Percentiles rank a stretch among this genome's conserved stretches.
phyloP scores from a whole-genome alignment of 2,888 invertebrate genomes.

The Epistrophe grossulariae region DNA sequence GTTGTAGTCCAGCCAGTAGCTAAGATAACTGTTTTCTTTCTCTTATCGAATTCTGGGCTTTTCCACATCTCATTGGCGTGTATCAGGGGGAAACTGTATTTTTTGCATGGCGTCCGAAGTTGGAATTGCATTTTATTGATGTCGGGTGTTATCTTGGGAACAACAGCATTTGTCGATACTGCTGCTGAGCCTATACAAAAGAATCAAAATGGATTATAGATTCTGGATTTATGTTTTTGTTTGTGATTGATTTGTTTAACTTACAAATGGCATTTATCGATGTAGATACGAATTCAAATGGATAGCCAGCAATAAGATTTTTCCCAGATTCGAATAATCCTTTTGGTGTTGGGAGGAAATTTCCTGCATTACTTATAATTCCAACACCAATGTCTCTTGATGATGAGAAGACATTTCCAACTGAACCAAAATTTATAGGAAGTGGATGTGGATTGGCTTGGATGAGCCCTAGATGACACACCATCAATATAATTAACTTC shows the following conservation, averaged over 20 bases:
- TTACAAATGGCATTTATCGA: slow-evolving; percentile 81
- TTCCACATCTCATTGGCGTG: slow-evolving; percentile 80
- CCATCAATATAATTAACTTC: background rate
- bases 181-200: slow-evolving; percentile 80
- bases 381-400: slow-evolving; percentile 77
- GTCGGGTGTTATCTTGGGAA: slow-evolving; percentile 80
- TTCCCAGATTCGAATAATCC: slow-evolving; percentile 80
- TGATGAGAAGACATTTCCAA: slow-evolving; percentile 78
- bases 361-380: slow-evolving; percentile 76
- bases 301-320: slow-evolving; percentile 82
- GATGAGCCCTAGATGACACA: background rate
- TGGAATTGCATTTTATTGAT: slow-evolving; percentile 81
- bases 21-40: slow-evolving; percentile 81
- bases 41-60: slow-evolving; percentile 80
- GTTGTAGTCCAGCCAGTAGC: slow-evolving; percentile 83
- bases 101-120: slow-evolving; percentile 79
- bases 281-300: slow-evolving; percentile 80
- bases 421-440: slow-evolving; percentile 74
- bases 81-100: slow-evolving; percentile 79
- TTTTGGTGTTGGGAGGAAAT: slow-evolving; percentile 73
- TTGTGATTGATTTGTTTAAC: slow-evolving; percentile 52
- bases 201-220: background rate
- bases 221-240: background rate
- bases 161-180: slow-evolving; percentile 78
- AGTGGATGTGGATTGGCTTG: background rate